A percentile compares a stretch with the other conserved stretches of the same genome.
Evolutionary conservation across 2,797 vertebrate species (phyloP).

Genomic region (Diglossa cyanea): DNA sequence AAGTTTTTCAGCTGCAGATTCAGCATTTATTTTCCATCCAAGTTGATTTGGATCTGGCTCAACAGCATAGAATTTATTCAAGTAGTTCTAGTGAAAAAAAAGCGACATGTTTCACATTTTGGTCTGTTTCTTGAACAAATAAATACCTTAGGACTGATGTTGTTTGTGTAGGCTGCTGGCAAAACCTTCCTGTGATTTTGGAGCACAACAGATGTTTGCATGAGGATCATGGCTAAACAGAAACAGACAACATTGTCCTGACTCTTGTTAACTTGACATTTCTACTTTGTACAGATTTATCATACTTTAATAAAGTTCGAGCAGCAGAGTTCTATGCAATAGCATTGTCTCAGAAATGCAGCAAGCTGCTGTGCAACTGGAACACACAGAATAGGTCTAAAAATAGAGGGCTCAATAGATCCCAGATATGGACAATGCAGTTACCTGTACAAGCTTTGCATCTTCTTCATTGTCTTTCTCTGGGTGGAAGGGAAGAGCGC

Average conservation of each 20-base stretch:
- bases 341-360: neutral
- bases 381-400: neutral
- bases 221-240: neutral
- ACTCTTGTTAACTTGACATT: neutral
- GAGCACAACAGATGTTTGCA: neutral
- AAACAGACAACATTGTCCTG: neutral
- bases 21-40: slow-evolving; percentile 58
- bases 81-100: slow-evolving; percentile 79
- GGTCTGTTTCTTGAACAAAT: neutral
- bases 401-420: neutral
- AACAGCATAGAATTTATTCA: slow-evolving; percentile 83
- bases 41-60: slow-evolving; percentile 62
- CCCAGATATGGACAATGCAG: neutral
- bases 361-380: neutral
- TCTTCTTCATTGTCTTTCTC: slow-evolving; percentile 25
- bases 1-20: slow-evolving; percentile 72
- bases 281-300: neutral
- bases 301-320: neutral
- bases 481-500: neutral
- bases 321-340: neutral
- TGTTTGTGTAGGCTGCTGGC: neutral
- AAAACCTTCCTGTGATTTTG: neutral
- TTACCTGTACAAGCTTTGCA: slow-evolving; percentile 69
- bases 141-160: neutral
- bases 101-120: neutral